phyloP scores from a whole-genome alignment of 2,888 invertebrate species.

The Osedax fenrisi region DNA sequence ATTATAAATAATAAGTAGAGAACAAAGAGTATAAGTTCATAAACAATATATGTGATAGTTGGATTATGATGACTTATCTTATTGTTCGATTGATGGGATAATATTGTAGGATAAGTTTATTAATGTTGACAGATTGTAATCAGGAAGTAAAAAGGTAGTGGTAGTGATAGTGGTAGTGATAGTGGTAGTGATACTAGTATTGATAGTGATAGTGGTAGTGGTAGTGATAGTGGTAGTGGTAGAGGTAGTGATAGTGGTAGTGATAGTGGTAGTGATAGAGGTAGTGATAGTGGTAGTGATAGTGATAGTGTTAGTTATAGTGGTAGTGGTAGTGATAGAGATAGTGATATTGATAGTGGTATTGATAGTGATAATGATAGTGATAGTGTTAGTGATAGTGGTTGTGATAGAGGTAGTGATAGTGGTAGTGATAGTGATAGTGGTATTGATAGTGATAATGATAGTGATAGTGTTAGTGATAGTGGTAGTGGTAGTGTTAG shows the following conservation, averaged over 20 bases:
- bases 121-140: too few species aligned
- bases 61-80: too few species aligned
- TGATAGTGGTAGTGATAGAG: not conserved
- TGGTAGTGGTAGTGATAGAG: not conserved
- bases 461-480: not conserved
- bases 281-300: not conserved
- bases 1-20: too few species aligned
- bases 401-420: not conserved
- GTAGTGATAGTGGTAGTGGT: not conserved
- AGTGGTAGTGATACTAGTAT: not conserved
- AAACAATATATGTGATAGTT: too few species aligned
- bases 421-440: not conserved
- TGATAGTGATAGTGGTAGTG: not conserved
- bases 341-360: not conserved
- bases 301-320: not conserved
- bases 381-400: not conserved
- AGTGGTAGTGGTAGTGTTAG: not conserved
- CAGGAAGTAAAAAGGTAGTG: too few species aligned
- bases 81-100: too few species aligned
- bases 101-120: too few species aligned
- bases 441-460: not conserved
- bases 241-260: not conserved
- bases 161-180: slow-evolving; percentile 3
- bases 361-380: not conserved
- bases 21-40: too few species aligned